phyloP scores from a whole-genome alignment of 2,113 vertebrate genomes.

The Pycnonotus jocosus region DNA sequence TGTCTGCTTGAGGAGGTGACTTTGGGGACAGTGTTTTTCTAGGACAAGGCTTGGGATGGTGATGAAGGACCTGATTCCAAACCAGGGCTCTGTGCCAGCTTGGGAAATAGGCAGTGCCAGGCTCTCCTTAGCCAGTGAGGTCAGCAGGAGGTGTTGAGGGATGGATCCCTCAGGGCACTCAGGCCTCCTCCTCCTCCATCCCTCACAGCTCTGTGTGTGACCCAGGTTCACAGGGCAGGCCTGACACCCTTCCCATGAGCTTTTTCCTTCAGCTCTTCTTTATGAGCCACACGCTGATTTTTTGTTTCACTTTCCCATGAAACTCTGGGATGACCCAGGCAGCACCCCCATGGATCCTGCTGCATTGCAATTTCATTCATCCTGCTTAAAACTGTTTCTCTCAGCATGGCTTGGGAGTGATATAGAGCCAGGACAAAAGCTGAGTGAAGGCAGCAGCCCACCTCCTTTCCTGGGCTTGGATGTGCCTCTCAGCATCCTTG shows the following conservation, averaged over 20 bases:
- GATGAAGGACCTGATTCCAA: neutral
- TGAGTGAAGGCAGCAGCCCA: neutral
- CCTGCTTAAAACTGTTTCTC: neutral
- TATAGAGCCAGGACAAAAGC: neutral
- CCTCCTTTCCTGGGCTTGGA: neutral
- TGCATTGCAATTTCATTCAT: neutral
- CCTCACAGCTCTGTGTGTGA: neutral
- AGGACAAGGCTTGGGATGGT: accelerated
- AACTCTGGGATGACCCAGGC: neutral
- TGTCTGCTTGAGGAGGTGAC: neutral
- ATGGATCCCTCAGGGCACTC: neutral
- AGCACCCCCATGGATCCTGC: neutral
- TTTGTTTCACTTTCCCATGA: neutral
- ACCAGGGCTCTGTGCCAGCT: neutral
- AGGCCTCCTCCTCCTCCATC: neutral
- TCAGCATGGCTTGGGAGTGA: neutral
- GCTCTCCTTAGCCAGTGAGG: too few relatives aligned
- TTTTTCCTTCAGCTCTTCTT: neutral
- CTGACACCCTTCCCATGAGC: accelerated
- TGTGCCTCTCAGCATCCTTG: neutral
- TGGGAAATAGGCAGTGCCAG: neutral
- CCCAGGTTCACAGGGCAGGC: neutral
- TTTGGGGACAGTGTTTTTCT: neutral
- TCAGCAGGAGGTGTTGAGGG: neutral
- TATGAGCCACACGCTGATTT: neutral